Conservation (phyloP, 2,888 invertebrate species). For the Temnothorax rugatulus region DNA sequence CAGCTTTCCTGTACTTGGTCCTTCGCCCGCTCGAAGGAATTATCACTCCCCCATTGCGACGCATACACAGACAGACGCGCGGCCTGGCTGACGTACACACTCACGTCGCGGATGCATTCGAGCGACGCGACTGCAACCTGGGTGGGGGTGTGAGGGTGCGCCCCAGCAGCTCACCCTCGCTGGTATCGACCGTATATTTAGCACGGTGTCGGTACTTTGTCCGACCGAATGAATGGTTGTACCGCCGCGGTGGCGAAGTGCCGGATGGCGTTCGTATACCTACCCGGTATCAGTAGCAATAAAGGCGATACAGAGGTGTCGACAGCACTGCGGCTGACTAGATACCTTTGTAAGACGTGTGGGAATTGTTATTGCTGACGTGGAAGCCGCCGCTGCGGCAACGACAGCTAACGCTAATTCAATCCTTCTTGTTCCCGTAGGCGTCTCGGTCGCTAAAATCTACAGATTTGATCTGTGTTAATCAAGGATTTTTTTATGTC, state of each 20-base stretch:
- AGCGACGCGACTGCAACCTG: conserved; percentile 10
- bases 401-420: conserved; percentile 4
- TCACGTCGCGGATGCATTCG: conserved; percentile 22
- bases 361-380: conserved; percentile 51
- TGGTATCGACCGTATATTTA: conserved; percentile 79
- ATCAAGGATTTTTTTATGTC: no score
- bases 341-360: conserved; percentile 39
- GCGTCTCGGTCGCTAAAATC: neutral
- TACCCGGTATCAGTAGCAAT: conserved; percentile 74
- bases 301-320: conserved; percentile 76
- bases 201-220: conserved; percentile 83
- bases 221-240: conserved; percentile 80
- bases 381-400: neutral
- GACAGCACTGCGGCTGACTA: conserved; percentile 50
- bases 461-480: no score
- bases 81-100: neutral
- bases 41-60: conserved; percentile 66
- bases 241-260: conserved; percentile 63
- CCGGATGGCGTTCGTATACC: conserved; percentile 73
- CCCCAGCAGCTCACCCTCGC: conserved; percentile 32
- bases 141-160: neutral
- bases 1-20: conserved; percentile 71
- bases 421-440: conserved; percentile 12
- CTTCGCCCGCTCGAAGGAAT: conserved; percentile 72
- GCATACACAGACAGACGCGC: neutral